Percentiles rank a stretch among this genome's conserved stretches.
Conservation (phyloP, 2,888 invertebrate species). For the Macrostomum cliftonense region DNA sequence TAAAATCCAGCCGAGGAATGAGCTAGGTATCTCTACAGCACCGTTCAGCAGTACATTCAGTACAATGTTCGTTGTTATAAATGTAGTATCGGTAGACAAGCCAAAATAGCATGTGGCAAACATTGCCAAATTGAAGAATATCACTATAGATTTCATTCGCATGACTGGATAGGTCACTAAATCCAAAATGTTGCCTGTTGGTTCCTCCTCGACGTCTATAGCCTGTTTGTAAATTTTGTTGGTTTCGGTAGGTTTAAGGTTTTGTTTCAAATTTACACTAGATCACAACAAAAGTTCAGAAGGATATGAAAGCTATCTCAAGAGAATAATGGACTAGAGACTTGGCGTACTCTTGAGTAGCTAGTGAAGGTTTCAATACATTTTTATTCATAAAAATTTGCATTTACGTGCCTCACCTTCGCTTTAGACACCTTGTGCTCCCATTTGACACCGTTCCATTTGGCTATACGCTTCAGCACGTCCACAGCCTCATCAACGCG, state of each 20-base stretch:
- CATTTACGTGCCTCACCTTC: too few relatives aligned
- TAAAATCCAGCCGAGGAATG: constrained; percentile 3
- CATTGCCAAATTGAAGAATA: background rate
- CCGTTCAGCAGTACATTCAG: constrained; percentile 5
- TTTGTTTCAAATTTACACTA: too few relatives aligned
- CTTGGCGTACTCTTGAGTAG: too few relatives aligned
- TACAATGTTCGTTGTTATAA: constrained; percentile 4
- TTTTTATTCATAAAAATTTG: too few relatives aligned
- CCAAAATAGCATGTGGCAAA: constrained; percentile 6
- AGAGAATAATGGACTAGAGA: too few relatives aligned
- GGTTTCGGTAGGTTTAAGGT: too few relatives aligned
- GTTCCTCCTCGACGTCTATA: constrained; percentile 1
- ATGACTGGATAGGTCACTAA: background rate
- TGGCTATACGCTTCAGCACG: constrained; percentile 1
- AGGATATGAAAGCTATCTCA: too few relatives aligned
- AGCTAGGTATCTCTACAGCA: constrained; percentile 1
- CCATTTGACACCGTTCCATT: background rate
- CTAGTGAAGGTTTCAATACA: too few relatives aligned
- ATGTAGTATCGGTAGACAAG: background rate
- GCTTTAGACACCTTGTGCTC: too few relatives aligned
- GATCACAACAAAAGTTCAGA: too few relatives aligned
- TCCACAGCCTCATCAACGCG: constrained; percentile 4
- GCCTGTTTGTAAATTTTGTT: background rate
- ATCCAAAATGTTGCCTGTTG: constrained; percentile 2
- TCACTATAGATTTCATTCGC: background rate